Conservation (phyloP, 2,888 invertebrate species). For the Nomada fucata region DNA sequence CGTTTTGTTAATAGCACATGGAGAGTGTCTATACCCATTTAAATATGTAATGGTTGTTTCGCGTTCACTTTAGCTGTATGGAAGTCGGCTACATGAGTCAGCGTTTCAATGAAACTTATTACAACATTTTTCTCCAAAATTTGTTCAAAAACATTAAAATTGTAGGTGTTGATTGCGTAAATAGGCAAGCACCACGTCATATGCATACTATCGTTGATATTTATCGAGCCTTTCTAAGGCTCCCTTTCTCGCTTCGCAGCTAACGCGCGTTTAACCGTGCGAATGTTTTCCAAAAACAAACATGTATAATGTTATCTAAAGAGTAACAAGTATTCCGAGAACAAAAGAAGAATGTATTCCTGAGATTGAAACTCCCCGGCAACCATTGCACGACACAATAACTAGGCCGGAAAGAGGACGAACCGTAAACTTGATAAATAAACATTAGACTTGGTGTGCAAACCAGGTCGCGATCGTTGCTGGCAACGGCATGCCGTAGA, state of each 20-base stretch:
- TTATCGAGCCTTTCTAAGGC: too few relatives aligned
- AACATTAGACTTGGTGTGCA: conserved; percentile 73
- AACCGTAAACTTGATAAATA: conserved; percentile 80
- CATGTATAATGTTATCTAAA: not conserved
- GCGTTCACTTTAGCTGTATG: too few relatives aligned
- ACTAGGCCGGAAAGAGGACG: conserved; percentile 79
- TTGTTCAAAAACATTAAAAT: not conserved
- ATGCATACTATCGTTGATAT: too few relatives aligned
- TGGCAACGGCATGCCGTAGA: conserved; percentile 46
- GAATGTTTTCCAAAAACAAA: not conserved
- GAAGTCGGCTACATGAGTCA: not conserved
- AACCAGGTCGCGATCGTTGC: conserved; percentile 65
- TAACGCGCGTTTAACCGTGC: not conserved
- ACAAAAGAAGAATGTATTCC: conserved; percentile 59
- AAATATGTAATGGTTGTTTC: not conserved
- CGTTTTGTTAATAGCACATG: conserved; percentile 1
- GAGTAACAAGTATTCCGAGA: conserved; percentile 34
- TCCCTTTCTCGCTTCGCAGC: not conserved
- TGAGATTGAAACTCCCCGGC: conserved; percentile 55
- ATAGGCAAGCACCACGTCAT: too few relatives aligned
- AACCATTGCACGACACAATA: conserved; percentile 66
- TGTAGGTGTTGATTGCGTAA: too few relatives aligned
- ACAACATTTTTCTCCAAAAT: not conserved
- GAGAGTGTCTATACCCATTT: not conserved
- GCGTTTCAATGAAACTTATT: conserved; percentile 1